Evolutionary conservation across 2,797 vertebrate species (phyloP).

Genomic region (Micromesistius poutassou): DNA sequence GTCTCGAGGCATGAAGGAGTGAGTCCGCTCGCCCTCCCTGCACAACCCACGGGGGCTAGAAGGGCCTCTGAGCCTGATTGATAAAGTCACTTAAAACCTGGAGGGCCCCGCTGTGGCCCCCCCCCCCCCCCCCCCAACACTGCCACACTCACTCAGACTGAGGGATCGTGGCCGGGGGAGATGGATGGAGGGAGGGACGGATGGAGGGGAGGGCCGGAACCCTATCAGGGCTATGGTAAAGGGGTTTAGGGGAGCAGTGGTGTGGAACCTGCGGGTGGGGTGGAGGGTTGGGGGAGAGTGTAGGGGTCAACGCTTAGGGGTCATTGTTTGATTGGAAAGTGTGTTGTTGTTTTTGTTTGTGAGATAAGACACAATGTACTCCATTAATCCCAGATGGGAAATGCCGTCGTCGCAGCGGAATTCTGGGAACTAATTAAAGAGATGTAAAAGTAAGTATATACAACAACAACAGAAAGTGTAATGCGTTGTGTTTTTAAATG

Average conservation of each 20-base stretch:
- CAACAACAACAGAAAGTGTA: neutral
- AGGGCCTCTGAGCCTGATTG: slow-evolving; percentile 60
- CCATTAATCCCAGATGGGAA: neutral
- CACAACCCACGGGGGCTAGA: slow-evolving; percentile 8
- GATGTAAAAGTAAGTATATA: neutral
- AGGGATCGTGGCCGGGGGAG: slow-evolving; percentile 44
- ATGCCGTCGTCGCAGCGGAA: neutral
- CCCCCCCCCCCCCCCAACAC: slow-evolving; percentile 48
- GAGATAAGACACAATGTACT: neutral
- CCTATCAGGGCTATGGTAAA: neutral
- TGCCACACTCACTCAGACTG: slow-evolving; percentile 55
- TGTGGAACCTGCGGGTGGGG: neutral
- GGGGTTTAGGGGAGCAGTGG: neutral
- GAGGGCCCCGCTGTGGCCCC: slow-evolving; percentile 51
- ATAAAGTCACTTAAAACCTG: slow-evolving; percentile 57
- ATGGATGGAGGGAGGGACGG: slow-evolving; percentile 46
- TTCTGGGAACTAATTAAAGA: neutral
- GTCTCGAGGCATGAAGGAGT: slow-evolving; percentile 18
- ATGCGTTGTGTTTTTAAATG: neutral
- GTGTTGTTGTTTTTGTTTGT: too few relatives aligned
- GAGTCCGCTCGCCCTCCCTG: slow-evolving; percentile 9
- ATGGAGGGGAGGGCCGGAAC: neutral
- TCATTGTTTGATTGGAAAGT: neutral
- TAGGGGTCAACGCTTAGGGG: neutral
- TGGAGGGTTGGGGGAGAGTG: neutral